These are phyloP conservation scores for Trichonephila clavipes DNA, from an alignment of 1,140 invertebrate species.

Conservation along the genomic window DNA sequence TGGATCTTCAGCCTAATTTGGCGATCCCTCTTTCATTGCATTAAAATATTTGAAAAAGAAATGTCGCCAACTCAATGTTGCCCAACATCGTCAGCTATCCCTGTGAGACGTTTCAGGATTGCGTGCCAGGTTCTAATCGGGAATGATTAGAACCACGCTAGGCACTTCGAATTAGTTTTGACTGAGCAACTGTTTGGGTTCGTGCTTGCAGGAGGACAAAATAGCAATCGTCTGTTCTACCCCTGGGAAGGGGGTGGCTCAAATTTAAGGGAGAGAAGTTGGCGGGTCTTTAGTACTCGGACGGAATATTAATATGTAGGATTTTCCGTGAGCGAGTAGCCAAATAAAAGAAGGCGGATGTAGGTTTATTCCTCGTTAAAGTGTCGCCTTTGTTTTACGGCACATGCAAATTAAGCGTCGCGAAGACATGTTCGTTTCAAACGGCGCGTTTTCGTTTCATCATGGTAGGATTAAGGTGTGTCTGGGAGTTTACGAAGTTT, in stretches of 20 bases:
- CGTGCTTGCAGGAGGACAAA: not conserved
- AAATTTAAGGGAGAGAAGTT: not conserved
- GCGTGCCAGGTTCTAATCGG: constrained; percentile 1
- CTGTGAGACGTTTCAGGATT: not conserved
- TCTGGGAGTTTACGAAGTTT: not conserved
- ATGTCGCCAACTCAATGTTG: too few species aligned
- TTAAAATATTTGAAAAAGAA: too few species aligned
- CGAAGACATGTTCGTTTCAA: not conserved
- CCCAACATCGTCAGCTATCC: not conserved
- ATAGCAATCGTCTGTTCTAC: not conserved
- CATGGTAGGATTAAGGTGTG: not conserved
- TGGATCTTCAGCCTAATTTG: too few species aligned
- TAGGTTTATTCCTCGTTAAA: constrained; percentile 48
- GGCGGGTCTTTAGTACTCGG: not conserved
- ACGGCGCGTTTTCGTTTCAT: not conserved
- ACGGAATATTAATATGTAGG: constrained; percentile 27
- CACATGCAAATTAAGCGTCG: not conserved
- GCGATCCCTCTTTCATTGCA: too few species aligned
- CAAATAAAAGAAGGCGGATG: constrained; percentile 53
- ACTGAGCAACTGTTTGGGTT: not conserved
- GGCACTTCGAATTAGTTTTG: constrained; percentile 36
- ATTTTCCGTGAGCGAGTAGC: not conserved
- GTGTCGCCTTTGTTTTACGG: constrained; percentile 43
- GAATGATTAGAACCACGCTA: constrained; percentile 16
- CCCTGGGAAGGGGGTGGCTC: not conserved